Evolutionary conservation across 2,113 vertebrate species (phyloP).

Genomic region (Probosciger aterrimus): DNA sequence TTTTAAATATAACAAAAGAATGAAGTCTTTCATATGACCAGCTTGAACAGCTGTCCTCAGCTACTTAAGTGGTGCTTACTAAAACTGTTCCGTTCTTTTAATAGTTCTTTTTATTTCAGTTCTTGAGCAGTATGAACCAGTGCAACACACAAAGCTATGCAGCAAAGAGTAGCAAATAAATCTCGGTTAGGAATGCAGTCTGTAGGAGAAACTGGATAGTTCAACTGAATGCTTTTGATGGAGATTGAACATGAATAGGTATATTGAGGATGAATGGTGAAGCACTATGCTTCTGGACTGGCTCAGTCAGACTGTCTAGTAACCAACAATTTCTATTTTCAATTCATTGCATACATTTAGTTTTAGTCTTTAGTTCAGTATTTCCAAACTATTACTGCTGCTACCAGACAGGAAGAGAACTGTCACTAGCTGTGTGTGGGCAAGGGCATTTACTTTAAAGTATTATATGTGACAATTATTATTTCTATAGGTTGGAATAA

Average conservation of each 20-base stretch:
- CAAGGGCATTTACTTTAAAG: neutral
- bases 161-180: neutral
- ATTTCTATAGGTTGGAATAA: neutral
- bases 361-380: neutral
- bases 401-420: neutral
- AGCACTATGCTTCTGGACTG: conserved; percentile 2
- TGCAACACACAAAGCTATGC: neutral
- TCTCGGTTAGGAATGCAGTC: neutral
- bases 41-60: neutral
- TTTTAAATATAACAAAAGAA: neutral
- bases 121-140: neutral
- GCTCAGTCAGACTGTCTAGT: neutral
- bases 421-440: neutral
- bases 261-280: conserved; percentile 39
- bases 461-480: neutral
- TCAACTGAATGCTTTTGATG: neutral
- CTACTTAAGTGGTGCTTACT: neutral
- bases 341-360: neutral
- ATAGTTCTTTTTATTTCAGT: neutral
- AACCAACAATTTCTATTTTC: conserved; percentile 15
- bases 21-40: neutral
- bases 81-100: neutral
- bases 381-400: neutral
- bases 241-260: conserved; percentile 15
- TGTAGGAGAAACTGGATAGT: neutral